Evolutionary conservation across 2,888 invertebrate genomes (phyloP).

Genomic region (Lycaena phlaeas): DNA sequence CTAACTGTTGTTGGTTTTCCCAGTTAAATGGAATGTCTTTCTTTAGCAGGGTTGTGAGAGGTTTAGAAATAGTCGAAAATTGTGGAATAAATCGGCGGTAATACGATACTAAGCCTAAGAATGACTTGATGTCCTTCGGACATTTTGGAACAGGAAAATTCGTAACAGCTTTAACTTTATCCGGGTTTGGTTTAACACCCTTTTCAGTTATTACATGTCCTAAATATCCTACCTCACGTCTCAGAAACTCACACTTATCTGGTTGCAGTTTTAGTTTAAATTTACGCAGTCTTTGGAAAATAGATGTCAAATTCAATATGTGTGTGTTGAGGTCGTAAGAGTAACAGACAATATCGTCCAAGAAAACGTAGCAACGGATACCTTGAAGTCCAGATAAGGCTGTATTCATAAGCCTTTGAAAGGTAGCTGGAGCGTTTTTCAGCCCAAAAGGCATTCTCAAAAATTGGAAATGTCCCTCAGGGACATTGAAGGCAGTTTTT

Average conservation of each 20-base stretch:
- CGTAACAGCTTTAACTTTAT: no score
- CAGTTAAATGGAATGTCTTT: conserved; percentile 14
- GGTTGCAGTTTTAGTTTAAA: background rate
- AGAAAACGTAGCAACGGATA: background rate
- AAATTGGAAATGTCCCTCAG: background rate
- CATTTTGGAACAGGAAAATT: no score
- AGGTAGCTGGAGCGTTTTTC: no score
- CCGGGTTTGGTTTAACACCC: background rate
- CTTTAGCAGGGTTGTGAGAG: conserved; percentile 23
- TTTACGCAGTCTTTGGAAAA: no score
- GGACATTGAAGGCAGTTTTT: background rate
- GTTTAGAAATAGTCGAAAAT: conserved; percentile 23
- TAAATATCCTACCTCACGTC: background rate
- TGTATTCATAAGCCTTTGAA: background rate
- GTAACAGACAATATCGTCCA: background rate
- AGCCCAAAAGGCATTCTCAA: background rate
- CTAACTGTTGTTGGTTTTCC: background rate
- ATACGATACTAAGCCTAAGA: no score
- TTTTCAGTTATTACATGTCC: background rate
- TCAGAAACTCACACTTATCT: background rate
- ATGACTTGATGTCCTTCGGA: no score
- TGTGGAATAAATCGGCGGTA: conserved; percentile 26
- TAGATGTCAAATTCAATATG: no score
- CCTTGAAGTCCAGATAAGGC: background rate
- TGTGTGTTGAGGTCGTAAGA: background rate